A percentile compares a stretch with the other conserved stretches of the same genome.
These are phyloP conservation scores for Allacma fusca DNA, from an alignment of 2,888 invertebrate genomes.

Conservation along the genomic window DNA sequence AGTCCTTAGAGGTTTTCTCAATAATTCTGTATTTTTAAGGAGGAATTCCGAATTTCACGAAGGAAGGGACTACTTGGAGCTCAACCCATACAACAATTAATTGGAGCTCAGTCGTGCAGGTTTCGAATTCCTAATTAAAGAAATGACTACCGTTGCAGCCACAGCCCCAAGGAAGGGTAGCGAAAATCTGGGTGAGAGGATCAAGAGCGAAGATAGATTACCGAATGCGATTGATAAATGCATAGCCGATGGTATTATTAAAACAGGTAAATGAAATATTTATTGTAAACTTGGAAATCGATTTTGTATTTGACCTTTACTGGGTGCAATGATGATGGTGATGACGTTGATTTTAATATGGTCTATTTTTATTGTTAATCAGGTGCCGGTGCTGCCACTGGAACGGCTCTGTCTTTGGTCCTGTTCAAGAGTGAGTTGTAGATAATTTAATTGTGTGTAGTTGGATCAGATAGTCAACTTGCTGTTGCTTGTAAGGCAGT, in stretches of 20 bases:
- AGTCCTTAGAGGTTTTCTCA: background rate
- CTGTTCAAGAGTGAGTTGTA: slow-evolving; percentile 79
- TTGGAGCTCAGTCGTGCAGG: too few species aligned
- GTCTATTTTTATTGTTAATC: slow-evolving; percentile 62
- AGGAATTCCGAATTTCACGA: too few species aligned
- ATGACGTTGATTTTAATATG: background rate
- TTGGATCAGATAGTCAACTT: background rate
- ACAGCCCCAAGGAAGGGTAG: slow-evolving; percentile 10
- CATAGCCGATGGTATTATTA: slow-evolving; percentile 58
- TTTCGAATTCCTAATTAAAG: background rate
- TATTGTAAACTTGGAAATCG: background rate
- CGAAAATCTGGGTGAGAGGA: background rate
- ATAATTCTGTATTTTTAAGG: too few species aligned
- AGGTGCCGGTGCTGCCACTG: slow-evolving; percentile 84
- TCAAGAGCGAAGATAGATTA: slow-evolving; percentile 53
- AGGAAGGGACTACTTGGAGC: too few species aligned
- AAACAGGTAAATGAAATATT: slow-evolving; percentile 51
- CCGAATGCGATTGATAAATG: slow-evolving; percentile 59
- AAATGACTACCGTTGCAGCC: slow-evolving; percentile 37
- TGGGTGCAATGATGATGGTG: background rate
- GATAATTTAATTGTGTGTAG: background rate
- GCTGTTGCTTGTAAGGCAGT: too few species aligned
- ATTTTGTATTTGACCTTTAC: too few species aligned
- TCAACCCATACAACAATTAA: too few species aligned
- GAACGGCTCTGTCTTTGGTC: slow-evolving; percentile 80